Evolutionary conservation across 1,140 invertebrate genomes (phyloP).

Genomic region (Venustaconcha ellipsiformis): DNA sequence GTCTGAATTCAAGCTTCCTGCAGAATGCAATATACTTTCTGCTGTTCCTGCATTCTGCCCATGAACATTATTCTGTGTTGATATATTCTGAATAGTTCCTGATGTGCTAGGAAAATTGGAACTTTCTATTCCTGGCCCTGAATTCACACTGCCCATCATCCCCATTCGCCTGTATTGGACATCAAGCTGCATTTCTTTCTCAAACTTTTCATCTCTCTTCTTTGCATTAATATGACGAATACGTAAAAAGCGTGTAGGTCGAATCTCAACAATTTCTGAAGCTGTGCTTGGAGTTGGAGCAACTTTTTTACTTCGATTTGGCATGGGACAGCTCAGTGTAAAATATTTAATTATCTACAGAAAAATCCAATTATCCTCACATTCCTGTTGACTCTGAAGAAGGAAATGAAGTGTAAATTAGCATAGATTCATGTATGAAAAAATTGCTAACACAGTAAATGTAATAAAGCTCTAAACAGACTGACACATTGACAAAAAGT

Average conservation of each 20-base stretch:
- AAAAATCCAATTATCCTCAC: too few relatives aligned
- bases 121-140: too few relatives aligned
- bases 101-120: slow-evolving; percentile 11
- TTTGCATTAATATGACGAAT: slow-evolving; percentile 55
- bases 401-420: too few relatives aligned
- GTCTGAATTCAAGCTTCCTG: background rate
- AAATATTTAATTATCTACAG: too few relatives aligned
- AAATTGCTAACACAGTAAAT: too few relatives aligned
- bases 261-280: slow-evolving; percentile 44
- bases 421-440: too few relatives aligned
- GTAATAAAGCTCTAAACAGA: too few relatives aligned
- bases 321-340: slow-evolving; percentile 1
- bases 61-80: background rate
- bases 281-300: slow-evolving; percentile 33
- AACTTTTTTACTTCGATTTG: slow-evolving; percentile 17
- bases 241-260: slow-evolving; percentile 45
- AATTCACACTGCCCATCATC: background rate
- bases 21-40: background rate
- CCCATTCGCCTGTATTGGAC: slow-evolving; percentile 34
- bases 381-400: too few relatives aligned
- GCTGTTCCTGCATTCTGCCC: background rate
- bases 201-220: slow-evolving; percentile 52
- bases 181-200: slow-evolving; percentile 50
- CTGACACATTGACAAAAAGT: too few relatives aligned
- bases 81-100: slow-evolving; percentile 6